A percentile compares a stretch with the other conserved stretches of the same genome.
Evolutionary conservation across 1,140 invertebrate species (phyloP).

Genomic region (Laupala kohalensis): DNA sequence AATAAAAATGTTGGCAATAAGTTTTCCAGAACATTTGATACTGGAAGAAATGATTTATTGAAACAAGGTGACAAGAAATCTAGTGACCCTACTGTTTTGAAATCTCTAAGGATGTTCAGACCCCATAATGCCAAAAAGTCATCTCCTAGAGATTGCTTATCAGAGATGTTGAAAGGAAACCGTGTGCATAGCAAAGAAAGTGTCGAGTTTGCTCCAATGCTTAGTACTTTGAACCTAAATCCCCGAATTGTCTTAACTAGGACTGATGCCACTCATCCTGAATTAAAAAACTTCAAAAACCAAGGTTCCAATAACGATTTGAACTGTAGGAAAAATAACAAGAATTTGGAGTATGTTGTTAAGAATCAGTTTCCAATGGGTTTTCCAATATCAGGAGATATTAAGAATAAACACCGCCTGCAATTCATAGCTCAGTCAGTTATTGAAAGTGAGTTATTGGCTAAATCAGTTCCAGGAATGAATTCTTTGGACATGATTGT

Average conservation of each 20-base stretch:
- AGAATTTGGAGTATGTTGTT: slow-evolving; percentile 16
- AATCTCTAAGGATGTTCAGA: slow-evolving; percentile 40
- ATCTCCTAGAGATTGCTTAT: background rate
- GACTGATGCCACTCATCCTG: slow-evolving; percentile 20
- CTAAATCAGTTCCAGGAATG: slow-evolving; percentile 35
- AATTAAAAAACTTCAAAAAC: slow-evolving; percentile 4
- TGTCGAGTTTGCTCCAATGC: slow-evolving; percentile 32
- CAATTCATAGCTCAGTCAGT: background rate
- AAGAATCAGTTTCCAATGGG: background rate
- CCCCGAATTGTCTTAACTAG: slow-evolving; percentile 36
- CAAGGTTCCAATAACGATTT: slow-evolving; percentile 24
- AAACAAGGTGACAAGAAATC: slow-evolving; percentile 12
- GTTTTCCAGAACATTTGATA: background rate
- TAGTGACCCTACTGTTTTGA: slow-evolving; percentile 40
- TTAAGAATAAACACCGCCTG: background rate
- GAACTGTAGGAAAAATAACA: slow-evolving; percentile 21
- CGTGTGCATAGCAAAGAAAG: slow-evolving; percentile 1
- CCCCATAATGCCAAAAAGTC: slow-evolving; percentile 28
- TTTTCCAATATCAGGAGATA: slow-evolving; percentile 1
- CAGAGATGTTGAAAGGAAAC: background rate
- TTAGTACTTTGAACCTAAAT: slow-evolving; percentile 35
- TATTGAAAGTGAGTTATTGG: slow-evolving; percentile 19
- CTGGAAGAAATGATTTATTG: background rate
- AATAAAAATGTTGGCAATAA: slow-evolving; percentile 15
- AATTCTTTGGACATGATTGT: slow-evolving; percentile 40